Evolutionary conservation across 2,113 vertebrate species (phyloP).

Genomic region (Myanophis thanlyinensis): DNA sequence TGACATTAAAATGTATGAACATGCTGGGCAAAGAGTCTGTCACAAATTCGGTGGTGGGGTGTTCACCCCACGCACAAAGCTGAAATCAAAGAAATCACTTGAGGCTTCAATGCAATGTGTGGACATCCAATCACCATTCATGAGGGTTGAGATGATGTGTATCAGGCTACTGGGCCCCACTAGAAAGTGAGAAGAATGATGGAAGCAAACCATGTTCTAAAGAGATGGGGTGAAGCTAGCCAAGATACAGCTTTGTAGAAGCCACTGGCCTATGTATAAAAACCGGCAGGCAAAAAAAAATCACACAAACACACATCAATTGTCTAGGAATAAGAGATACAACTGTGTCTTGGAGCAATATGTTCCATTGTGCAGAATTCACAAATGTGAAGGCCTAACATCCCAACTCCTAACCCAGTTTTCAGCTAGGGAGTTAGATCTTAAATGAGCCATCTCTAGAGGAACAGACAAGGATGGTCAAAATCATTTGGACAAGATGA

Average conservation of each 20-base stretch:
- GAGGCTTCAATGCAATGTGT: neutral
- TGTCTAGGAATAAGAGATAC: neutral
- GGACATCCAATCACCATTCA: neutral
- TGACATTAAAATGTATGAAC: neutral
- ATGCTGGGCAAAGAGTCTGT: neutral
- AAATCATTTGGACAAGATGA: neutral
- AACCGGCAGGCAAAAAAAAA: accelerated
- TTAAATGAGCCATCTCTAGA: neutral
- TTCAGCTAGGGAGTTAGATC: neutral
- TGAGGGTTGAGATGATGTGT: neutral
- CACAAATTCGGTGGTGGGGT: neutral
- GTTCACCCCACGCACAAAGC: neutral
- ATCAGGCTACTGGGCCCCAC: neutral
- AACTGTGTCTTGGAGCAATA: neutral
- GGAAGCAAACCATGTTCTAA: neutral
- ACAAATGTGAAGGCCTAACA: neutral
- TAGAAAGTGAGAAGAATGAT: neutral
- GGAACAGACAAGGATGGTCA: neutral
- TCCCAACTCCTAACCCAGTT: neutral
- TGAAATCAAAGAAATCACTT: neutral
- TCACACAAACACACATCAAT: neutral
- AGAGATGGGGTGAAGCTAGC: neutral
- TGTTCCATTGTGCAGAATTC: neutral
- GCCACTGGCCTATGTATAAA: neutral
- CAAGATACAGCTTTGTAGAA: neutral